Conservation (phyloP, 2,888 invertebrate genomes). For the Pterostichus niger region DNA sequence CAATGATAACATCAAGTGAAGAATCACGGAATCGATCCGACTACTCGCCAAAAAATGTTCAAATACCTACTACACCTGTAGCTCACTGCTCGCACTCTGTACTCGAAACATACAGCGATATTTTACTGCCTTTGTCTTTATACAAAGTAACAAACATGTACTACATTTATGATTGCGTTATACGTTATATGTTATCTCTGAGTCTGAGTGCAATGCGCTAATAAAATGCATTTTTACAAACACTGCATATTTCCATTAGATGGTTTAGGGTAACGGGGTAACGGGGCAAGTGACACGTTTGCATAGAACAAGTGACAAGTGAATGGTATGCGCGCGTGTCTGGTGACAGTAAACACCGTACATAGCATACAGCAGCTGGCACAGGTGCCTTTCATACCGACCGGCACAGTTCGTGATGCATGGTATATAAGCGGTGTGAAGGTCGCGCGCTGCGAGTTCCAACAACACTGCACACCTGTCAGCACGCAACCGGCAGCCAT, state of each 20-base stretch:
- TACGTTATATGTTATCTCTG: constrained; percentile 17
- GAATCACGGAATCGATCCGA: constrained; percentile 25
- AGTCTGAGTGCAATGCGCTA: constrained; percentile 29
- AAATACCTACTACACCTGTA: constrained; percentile 48
- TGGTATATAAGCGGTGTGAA: constrained; percentile 45
- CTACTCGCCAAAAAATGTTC: constrained; percentile 44
- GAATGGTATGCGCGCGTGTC: constrained; percentile 37
- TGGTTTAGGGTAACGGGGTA: not conserved
- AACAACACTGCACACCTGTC: constrained; percentile 27
- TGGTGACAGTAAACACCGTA: constrained; percentile 41
- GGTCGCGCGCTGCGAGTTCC: constrained; percentile 49
- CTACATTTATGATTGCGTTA: constrained; percentile 11
- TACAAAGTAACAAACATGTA: constrained; percentile 42
- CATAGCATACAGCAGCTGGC: not conserved
- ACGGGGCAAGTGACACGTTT: not conserved
- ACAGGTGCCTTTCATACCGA: constrained; percentile 42
- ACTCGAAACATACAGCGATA: constrained; percentile 1
- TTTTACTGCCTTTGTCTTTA: constrained; percentile 51
- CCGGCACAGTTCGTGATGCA: not conserved
- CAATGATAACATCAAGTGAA: constrained; percentile 20
- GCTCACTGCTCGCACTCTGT: constrained; percentile 2
- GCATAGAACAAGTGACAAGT: constrained; percentile 7
- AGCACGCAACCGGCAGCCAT: constrained; percentile 12
- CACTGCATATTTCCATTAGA: constrained; percentile 15
- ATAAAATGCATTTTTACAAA: constrained; percentile 52